phyloP scores from a whole-genome alignment of 2,797 vertebrate genomes.

The Aplochiton taeniatus region DNA sequence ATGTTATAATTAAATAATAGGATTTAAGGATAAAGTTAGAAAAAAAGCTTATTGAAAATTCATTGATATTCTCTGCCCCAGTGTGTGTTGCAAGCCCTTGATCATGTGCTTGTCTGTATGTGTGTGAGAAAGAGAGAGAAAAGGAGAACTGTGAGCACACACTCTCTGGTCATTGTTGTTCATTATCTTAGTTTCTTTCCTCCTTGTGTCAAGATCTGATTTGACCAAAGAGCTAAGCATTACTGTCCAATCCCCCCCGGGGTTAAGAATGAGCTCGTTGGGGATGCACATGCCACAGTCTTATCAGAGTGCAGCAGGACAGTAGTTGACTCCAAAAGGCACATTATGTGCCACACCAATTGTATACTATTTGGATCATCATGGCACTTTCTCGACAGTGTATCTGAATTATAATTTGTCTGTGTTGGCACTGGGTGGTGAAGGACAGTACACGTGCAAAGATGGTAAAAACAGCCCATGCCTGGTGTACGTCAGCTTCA shows the following conservation, averaged over 20 bases:
- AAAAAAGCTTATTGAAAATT: no score
- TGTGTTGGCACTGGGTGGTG: conserved; percentile 1
- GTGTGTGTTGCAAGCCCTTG: no score
- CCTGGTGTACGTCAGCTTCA: conserved; percentile 95
- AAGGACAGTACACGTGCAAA: conserved; percentile 95
- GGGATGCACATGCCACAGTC: conserved; percentile 19
- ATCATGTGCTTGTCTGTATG: not conserved
- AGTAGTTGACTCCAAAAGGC: no score
- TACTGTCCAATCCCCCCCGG: no score
- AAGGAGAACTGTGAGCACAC: not conserved
- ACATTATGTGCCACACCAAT: no score
- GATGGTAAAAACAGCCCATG: conserved; percentile 91
- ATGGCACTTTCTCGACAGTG: no score
- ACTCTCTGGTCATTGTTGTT: conserved; percentile 18
- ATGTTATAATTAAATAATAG: conserved; percentile 33
- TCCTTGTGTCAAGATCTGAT: not conserved
- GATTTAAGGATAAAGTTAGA: conserved; percentile 15
- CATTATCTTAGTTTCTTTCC: conserved; percentile 15
- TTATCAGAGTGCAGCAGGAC: no score
- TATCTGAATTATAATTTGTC: no score
- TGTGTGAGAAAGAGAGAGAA: not conserved
- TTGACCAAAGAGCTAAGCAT: no score
- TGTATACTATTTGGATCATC: no score
- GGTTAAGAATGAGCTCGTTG: conserved; percentile 23
- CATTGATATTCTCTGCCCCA: no score